Evolutionary conservation across 37 sponge, comb jelly and placozoan genomes (phyloP).

Genomic region (Oscarella lobularis): DNA sequence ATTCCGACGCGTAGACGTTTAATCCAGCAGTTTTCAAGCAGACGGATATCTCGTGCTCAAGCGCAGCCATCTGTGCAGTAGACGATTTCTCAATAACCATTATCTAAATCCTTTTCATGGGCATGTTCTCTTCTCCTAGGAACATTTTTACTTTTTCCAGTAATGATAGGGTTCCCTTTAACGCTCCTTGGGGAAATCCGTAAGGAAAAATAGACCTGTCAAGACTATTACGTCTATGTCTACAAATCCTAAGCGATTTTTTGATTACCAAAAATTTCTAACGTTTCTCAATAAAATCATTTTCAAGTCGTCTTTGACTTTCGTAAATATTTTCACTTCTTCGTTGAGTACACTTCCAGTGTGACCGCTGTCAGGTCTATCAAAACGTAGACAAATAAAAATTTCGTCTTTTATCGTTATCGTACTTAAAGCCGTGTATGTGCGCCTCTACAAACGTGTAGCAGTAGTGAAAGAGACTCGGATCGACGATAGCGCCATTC

Average conservation of each 20-base stretch:
- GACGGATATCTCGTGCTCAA: not conserved
- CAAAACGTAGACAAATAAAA: not conserved
- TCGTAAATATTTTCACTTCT: not conserved
- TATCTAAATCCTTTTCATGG: too few relatives aligned
- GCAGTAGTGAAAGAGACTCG: conserved; percentile 37
- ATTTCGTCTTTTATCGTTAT: not conserved
- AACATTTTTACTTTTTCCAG: not conserved
- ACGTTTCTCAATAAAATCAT: not conserved
- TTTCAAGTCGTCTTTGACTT: not conserved
- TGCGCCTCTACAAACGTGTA: conserved; percentile 47
- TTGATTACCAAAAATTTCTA: not conserved
- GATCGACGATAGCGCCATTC: conserved; percentile 26
- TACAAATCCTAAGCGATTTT: too few relatives aligned
- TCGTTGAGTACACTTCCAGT: not conserved
- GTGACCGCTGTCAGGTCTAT: not conserved
- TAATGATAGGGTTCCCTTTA: not conserved
- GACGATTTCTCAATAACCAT: not conserved
- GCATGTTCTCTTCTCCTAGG: too few relatives aligned
- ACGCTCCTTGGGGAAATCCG: not conserved
- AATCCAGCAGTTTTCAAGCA: not conserved
- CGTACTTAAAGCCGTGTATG: conserved; percentile 36
- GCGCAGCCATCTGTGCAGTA: not conserved
- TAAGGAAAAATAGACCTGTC: not conserved
- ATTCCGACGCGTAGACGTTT: not conserved
- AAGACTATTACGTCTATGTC: too few relatives aligned